Evolutionary conservation across 2,113 vertebrate genomes (phyloP), one percentile per base, ranked within the genome.

Genomic region (Neolamprologus modestus): DNA sequence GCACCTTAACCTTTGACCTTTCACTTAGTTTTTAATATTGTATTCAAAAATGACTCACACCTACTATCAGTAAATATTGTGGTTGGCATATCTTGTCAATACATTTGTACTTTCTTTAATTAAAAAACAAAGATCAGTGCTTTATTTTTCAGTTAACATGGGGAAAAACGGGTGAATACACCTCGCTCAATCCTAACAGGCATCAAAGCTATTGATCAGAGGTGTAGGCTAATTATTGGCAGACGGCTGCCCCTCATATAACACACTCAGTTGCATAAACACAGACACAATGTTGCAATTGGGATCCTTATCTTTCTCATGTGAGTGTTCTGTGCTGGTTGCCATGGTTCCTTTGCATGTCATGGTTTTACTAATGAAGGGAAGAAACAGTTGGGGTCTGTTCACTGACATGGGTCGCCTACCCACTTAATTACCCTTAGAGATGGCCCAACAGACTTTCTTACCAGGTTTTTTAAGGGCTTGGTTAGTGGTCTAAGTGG

Each of bases 281-380:
- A 76, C 24, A 83, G 13, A 84, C 47, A 14, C 3, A 2, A 37
- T 59, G 78, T 52, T 1, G 81, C 76, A 85, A 71, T 54, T 17
- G 31, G 82, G 80, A 63, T 83, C 78, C 45, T 90, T 16, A 80
- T 45, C 45, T 47, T 24, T 45, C 59, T 83, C 83, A 40, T 87
- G 87, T 55, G 87, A 88, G 81, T 83, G 83, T 83, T 92, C 84
- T 79, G 66, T 11, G 45, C 50, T 42, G 87, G 94, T 95, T 94
- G 68, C 92, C 90, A 94, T 95, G 94, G 92, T 89, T 94, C 33
- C 92, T 53, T 57, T 79, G 81, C 71, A 68, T 91, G 90, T 94
- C 90, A 86, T 28, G 28, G 90, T 95, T 92, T 95, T 93, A 92
- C 93, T 95, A 93, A 95, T 95, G 92, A 91, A 88, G 91, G 59